Evolutionary conservation across 2,888 invertebrate species (phyloP).

Genomic region (Ernsta delagoae): DNA sequence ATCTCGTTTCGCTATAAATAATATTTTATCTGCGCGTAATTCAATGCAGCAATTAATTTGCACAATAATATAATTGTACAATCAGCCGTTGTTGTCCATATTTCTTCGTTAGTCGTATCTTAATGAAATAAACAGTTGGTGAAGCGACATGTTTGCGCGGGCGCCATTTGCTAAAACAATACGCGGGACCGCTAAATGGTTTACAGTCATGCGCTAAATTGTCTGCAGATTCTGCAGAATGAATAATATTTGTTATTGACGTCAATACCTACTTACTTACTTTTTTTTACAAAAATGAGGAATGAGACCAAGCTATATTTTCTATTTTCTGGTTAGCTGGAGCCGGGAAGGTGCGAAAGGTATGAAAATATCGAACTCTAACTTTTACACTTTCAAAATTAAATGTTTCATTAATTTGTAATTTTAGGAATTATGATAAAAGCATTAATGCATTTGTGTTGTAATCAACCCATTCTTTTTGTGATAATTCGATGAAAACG

Average conservation of each 20-base stretch:
- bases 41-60: constrained; percentile 34
- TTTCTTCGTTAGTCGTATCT: constrained; percentile 30
- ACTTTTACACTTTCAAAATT: too few relatives aligned
- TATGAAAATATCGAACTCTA: too few relatives aligned
- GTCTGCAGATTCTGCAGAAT: not conserved
- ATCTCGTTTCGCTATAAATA: constrained; percentile 31
- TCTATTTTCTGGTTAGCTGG: too few relatives aligned
- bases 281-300: too few relatives aligned
- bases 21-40: constrained; percentile 25
- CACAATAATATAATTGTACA: constrained; percentile 33
- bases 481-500: too few relatives aligned
- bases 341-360: too few relatives aligned
- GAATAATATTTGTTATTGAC: not conserved
- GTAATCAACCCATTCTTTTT: too few relatives aligned
- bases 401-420: too few relatives aligned
- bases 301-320: too few relatives aligned
- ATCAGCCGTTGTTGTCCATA: constrained; percentile 31
- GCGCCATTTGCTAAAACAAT: constrained; percentile 44
- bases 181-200: constrained; percentile 19
- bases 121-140: constrained; percentile 37
- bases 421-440: too few relatives aligned
- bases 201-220: constrained; percentile 10
- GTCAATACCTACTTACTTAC: too few relatives aligned
- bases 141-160: constrained; percentile 25
- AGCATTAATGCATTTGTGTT: too few relatives aligned